Evolutionary conservation across 2,113 vertebrate genomes (phyloP), one percentile per base, ranked within the genome.

Genomic region (Peucedramus taeniatus): DNA sequence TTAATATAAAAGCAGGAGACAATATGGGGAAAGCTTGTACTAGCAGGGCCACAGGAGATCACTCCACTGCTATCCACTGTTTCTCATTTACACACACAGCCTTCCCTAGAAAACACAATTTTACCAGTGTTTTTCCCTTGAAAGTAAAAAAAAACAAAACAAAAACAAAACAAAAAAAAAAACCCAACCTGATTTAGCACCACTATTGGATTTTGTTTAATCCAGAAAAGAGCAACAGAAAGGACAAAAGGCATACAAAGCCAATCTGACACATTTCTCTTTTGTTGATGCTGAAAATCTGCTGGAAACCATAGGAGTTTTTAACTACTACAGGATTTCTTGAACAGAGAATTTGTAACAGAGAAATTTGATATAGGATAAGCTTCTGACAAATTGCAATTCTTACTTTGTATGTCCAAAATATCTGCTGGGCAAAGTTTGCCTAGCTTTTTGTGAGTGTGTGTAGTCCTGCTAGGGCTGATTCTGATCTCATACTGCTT

Each of bases 1-100:
- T 99, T 99, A 99, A 99, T 99, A 99, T 99, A 99, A 99, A 99
- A 99, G 99, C 98, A 98, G 98, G 98, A 99, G 98, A 99, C 99
- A 99, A 99, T 99, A 98, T 98, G 99, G 98, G 98, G 94, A 98
- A 98, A 98, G 98, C 98, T 98, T 97, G 98, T 98, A 98, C 98
- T 97, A 96, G 97, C 92, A 87, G 97, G 98, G 98, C 98, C 98
- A 98, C 98, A 98, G 96, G 99, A 99, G 98, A 99, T 98, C 98
- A 97, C 95, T 98, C 96, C 42, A 65, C 98, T 97, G 91, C 98
- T 97, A 98, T 98, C 97, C 98, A 97, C 97, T 93, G 96, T 98
- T 99, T 98, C 98, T 98, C 98, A 98, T 99, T 99, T 98, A 98
- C 98, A 98, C 98, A 98, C 98, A 95, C 26, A 87, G 96, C 94